phyloP scores from a whole-genome alignment of 2,113 vertebrate genomes.

The Antechinus stuartii region DNA sequence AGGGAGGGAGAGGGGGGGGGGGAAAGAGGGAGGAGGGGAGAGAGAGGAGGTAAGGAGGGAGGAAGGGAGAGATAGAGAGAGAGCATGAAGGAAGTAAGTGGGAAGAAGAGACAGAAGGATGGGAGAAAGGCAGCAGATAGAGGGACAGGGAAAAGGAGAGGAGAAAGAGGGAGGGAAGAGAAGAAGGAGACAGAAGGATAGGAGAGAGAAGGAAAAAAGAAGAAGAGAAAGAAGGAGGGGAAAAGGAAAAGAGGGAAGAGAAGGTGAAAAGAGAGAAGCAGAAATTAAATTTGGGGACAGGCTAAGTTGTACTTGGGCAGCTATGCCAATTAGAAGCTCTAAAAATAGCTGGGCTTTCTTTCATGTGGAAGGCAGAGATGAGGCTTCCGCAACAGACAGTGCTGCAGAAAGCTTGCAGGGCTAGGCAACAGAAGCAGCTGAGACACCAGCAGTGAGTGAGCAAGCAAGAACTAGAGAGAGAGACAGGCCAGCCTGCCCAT shows the following conservation, averaged over 20 bases:
- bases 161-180: not conserved
- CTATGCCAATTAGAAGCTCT: slow-evolving; percentile 46
- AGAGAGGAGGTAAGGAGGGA: too few relatives aligned
- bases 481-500: slow-evolving; percentile 28
- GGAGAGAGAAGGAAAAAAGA: not conserved
- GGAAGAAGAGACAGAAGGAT: too few relatives aligned
- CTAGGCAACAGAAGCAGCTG: slow-evolving; percentile 58
- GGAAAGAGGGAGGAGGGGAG: too few relatives aligned
- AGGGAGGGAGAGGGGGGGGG: not conserved
- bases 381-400: slow-evolving; percentile 68
- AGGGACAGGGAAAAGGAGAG: not conserved
- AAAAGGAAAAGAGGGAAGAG: not conserved
- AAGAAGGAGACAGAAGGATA: not conserved
- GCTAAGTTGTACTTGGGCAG: slow-evolving; percentile 24
- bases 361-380: slow-evolving; percentile 65
- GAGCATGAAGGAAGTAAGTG: too few relatives aligned
- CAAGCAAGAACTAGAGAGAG: not conserved
- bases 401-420: slow-evolving; percentile 59
- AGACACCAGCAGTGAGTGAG: not conserved
- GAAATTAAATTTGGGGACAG: slow-evolving; percentile 59
- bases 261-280: slow-evolving; percentile 28
- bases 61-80: too few relatives aligned
- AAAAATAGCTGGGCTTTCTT: slow-evolving; percentile 63
- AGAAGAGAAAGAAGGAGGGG: not conserved
- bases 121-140: too few relatives aligned